Evolutionary conservation across 2,888 invertebrate species (phyloP).

Genomic region (Eupithecia subumbrata): DNA sequence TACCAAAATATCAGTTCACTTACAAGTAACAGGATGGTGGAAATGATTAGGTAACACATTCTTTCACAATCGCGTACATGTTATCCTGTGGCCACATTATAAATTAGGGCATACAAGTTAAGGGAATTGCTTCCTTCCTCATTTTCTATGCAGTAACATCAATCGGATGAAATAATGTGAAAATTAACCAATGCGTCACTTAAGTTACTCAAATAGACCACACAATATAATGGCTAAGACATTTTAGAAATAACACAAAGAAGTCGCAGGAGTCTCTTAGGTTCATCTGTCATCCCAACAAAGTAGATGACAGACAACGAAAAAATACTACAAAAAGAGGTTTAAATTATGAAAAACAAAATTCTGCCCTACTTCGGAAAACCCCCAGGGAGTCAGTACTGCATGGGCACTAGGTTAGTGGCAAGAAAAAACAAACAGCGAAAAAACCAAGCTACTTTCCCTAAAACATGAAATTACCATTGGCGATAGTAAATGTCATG

Average conservation of each 20-base stretch:
- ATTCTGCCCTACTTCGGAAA: too few relatives aligned
- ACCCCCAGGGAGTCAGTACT: too few relatives aligned
- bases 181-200: slow-evolving; percentile 30
- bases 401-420: too few relatives aligned
- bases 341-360: too few relatives aligned
- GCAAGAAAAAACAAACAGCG: background rate
- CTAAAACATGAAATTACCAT: slow-evolving; percentile 18
- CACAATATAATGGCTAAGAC: background rate
- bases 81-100: slow-evolving; percentile 22
- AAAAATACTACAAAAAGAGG: too few relatives aligned
- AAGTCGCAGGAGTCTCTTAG: too few relatives aligned
- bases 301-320: too few relatives aligned
- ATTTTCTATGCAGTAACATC: slow-evolving; percentile 39
- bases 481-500: slow-evolving; percentile 37
- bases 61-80: slow-evolving; percentile 16
- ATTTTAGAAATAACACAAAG: background rate
- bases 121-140: slow-evolving; percentile 44
- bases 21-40: background rate
- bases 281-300: too few relatives aligned
- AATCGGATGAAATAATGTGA: slow-evolving; percentile 34
- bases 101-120: slow-evolving; percentile 40
- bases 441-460: background rate
- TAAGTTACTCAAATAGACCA: background rate
- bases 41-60: slow-evolving; percentile 5
- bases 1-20: background rate